Base-by-base conservation (phyloP, 2,797 vertebrate species). In the Sciurus carolinensis region DNA sequence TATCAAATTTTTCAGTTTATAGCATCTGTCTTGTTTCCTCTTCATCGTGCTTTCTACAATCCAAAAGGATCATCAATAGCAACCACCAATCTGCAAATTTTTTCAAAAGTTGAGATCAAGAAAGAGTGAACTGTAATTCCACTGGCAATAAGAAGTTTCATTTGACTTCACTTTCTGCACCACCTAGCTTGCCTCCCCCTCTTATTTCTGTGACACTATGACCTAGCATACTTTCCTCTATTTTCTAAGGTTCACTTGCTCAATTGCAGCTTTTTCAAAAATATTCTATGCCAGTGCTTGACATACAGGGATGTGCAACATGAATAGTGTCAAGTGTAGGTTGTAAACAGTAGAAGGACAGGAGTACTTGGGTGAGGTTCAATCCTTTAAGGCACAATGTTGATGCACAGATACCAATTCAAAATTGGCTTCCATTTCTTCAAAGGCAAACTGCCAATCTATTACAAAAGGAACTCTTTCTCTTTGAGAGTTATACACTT, bases 61-160 rank as follows among this genome's bases (percentile, higher is more conserved):
- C 13, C 39, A 64, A 22, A 24, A 2, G 14, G 59, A 54, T 92
- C 44, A 39, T 12, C 67, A 28, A 6, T 1, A 76, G 59, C 11
- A 18, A 24, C 24, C 33, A 52, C 5, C 52, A n/a, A 13, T 36
- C 44, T 71, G 44, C 6, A 73, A 39, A 79, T 69, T 81, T 91
- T 76, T 79, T 96, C 62, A 77, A 92, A 96, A 92, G 39, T 57
- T 87, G 73, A 73, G 66, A 59, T 94, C 73, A 76, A 39, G 30
- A 87, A 82, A 94, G 50, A 5, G 75, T 72, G n/a, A 86, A 86
- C 47, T n/a, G 0, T 57, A 62, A 59, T 59, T 80, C 79, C 22
- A 71, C 50, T 3, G 3, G 67, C 7, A 79, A 47, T 18, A 28
- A 54, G 26, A 47, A 69, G 69, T 42, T 71, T 86, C 52, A 17